Evolutionary conservation across 2,113 vertebrate species (phyloP).

Genomic region (Tursiops truncatus): DNA sequence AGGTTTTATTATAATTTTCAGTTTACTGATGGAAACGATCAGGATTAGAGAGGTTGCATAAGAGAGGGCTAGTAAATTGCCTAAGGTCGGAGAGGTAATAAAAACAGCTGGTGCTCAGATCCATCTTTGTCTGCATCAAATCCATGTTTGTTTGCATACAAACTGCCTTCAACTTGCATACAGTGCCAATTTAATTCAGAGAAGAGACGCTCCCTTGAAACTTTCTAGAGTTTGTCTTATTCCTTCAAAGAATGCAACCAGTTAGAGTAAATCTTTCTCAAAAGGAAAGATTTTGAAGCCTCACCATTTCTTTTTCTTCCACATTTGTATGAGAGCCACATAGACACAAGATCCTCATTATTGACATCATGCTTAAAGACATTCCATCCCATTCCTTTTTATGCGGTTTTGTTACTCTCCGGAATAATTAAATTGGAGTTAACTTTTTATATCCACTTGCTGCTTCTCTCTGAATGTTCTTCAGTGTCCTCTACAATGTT

Average conservation of each 20-base stretch:
- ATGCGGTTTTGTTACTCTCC: neutral
- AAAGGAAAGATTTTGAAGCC: neutral
- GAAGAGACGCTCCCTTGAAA: neutral
- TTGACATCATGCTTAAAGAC: neutral
- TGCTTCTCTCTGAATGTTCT: neutral
- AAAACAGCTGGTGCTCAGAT: neutral
- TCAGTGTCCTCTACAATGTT: neutral
- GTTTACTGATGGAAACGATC: neutral
- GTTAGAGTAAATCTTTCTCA: neutral
- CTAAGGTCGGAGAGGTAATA: neutral
- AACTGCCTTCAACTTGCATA: neutral
- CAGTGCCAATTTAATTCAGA: neutral
- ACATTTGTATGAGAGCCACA: neutral
- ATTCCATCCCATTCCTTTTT: neutral
- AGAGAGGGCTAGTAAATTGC: neutral
- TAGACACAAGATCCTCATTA: neutral
- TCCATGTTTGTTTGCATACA: neutral
- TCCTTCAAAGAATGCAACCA: neutral
- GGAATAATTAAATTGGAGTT: neutral
- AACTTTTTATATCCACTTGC: neutral
- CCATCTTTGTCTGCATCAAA: neutral
- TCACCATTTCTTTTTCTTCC: neutral
- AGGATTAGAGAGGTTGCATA: neutral
- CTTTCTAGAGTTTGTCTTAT: neutral
- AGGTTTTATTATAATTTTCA: neutral